Conservation (phyloP, 2,113 vertebrate species). For the Erinaceus europaeus region DNA sequence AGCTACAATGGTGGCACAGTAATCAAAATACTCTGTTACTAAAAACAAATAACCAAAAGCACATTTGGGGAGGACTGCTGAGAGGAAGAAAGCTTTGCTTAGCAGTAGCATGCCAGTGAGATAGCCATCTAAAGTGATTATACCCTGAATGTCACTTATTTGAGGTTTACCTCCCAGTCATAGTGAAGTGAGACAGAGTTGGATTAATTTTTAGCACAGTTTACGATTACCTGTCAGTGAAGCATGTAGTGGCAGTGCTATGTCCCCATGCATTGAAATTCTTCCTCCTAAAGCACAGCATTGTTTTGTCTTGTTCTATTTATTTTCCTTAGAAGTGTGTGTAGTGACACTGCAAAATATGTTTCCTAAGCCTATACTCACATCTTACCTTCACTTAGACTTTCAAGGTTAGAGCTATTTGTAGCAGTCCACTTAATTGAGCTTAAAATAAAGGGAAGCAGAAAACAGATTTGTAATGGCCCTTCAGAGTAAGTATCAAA, state of each 20-base stretch:
- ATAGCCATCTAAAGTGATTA: slow-evolving; percentile 59
- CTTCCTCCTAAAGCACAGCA: slow-evolving; percentile 41
- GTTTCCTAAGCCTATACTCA: slow-evolving; percentile 67
- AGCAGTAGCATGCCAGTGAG: background rate
- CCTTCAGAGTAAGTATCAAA: slow-evolving; percentile 31
- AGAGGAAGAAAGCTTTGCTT: background rate
- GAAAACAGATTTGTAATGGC: slow-evolving; percentile 45
- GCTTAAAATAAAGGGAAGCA: slow-evolving; percentile 62
- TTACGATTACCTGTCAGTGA: slow-evolving; percentile 56
- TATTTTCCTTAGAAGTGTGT: slow-evolving; percentile 43
- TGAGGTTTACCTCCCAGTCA: slow-evolving; percentile 80
- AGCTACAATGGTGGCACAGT: background rate
- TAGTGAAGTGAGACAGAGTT: slow-evolving; percentile 82
- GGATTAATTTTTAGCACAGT: slow-evolving; percentile 81
- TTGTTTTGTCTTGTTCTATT: slow-evolving; percentile 56
- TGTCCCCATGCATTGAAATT: slow-evolving; percentile 44
- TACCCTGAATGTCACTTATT: slow-evolving; percentile 67
- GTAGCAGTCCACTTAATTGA: slow-evolving; percentile 61
- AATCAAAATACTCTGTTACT: background rate
- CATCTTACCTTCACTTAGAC: slow-evolving; percentile 62
- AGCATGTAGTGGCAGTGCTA: slow-evolving; percentile 41
- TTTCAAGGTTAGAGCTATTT: slow-evolving; percentile 79
- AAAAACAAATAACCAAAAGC: slow-evolving; percentile 16
- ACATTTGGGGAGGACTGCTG: background rate
- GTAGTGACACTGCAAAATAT: slow-evolving; percentile 42